These are phyloP conservation scores for Streptopelia turtur DNA, from an alignment of 2,797 vertebrate genomes.

Conservation along the genomic window DNA sequence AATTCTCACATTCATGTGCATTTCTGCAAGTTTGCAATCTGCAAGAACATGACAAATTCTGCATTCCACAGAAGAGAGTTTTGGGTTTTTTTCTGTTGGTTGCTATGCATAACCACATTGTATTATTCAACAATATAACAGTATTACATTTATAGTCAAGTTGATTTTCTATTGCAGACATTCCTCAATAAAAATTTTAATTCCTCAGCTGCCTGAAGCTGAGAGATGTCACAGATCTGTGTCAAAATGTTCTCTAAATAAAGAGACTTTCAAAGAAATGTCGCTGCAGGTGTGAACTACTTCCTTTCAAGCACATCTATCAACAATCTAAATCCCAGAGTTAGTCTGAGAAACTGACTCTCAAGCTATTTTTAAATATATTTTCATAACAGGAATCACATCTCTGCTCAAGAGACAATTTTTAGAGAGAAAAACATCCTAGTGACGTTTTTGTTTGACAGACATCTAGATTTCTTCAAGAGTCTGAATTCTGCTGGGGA, in stretches of 20 bases:
- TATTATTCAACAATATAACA: background rate
- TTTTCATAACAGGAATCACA: constrained; percentile 33
- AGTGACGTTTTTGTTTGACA: background rate
- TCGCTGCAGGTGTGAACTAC: background rate
- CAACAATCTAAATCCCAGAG: background rate
- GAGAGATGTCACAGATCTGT: background rate
- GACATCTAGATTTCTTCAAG: background rate
- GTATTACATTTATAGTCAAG: background rate
- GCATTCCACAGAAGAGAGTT: background rate
- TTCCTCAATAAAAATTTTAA: background rate
- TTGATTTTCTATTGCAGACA: background rate
- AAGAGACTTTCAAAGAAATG: background rate
- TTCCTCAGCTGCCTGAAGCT: background rate
- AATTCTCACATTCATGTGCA: background rate
- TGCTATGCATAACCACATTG: background rate
- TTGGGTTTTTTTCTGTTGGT: background rate
- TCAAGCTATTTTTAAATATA: constrained; percentile 27
- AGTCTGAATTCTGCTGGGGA: background rate
- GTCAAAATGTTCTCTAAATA: background rate
- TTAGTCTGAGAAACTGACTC: background rate
- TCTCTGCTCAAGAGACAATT: background rate
- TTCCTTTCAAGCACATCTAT: background rate
- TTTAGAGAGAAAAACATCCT: background rate
- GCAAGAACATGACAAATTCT: background rate
- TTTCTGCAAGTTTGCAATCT: background rate